A percentile compares a stretch with the other conserved stretches of the same genome.
Conservation (phyloP, 1,140 invertebrate genomes). For the Lepidurus arcticus region DNA sequence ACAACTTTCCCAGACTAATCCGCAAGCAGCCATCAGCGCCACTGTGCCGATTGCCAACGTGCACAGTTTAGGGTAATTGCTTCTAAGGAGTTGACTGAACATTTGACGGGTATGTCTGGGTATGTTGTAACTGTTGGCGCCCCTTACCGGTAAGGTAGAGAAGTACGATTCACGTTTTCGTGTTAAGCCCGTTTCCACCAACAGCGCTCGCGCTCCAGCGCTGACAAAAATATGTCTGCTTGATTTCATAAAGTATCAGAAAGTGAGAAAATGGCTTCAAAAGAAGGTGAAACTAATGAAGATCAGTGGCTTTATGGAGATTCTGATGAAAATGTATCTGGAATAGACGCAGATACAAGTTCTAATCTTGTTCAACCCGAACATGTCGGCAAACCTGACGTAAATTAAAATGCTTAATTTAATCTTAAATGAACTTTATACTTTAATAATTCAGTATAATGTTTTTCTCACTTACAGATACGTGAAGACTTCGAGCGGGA, state of each 20-base stretch:
- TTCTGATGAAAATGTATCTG: not conserved
- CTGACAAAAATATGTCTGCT: too few relatives aligned
- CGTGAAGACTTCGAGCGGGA: too few relatives aligned
- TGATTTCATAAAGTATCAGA: too few relatives aligned
- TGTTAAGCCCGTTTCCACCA: too few relatives aligned
- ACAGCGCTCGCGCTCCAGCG: too few relatives aligned
- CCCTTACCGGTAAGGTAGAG: too few relatives aligned
- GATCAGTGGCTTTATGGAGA: constrained; percentile 17
- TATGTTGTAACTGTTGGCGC: too few relatives aligned
- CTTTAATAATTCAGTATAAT: too few relatives aligned
- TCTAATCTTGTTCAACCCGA: not conserved
- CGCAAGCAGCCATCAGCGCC: constrained; percentile 1
- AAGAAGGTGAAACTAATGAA: not conserved
- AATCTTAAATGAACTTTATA: too few relatives aligned
- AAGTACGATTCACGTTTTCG: too few relatives aligned
- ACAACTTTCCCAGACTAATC: not conserved
- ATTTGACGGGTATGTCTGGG: too few relatives aligned
- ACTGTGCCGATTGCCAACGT: constrained; percentile 17
- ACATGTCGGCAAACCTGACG: not conserved
- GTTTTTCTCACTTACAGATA: too few relatives aligned
- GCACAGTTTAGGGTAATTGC: not conserved
- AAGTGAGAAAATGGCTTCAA: not conserved
- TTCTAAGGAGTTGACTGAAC: not conserved
- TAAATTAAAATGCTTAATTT: not conserved
- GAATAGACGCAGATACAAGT: not conserved